Evolutionary conservation across 2,113 vertebrate species (phyloP).

Genomic region (Oreocharis arfaki): DNA sequence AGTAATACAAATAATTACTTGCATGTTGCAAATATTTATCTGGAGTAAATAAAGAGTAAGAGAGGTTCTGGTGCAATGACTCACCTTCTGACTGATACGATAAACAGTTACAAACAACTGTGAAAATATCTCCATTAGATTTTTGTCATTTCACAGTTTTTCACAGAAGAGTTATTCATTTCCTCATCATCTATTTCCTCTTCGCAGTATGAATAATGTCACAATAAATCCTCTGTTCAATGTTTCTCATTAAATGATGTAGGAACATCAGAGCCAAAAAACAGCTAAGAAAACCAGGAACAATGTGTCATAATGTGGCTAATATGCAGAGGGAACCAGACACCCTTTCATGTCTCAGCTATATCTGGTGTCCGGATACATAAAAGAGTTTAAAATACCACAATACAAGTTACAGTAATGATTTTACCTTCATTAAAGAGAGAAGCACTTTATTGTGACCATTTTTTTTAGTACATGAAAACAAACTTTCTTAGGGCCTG

Average conservation of each 20-base stretch:
- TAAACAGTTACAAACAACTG: neutral
- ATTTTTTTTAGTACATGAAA: neutral
- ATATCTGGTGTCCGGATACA: neutral
- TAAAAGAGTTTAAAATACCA: neutral
- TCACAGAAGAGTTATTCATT: neutral
- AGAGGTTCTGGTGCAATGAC: neutral
- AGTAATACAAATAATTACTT: constrained; percentile 28
- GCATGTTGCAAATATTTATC: constrained; percentile 12
- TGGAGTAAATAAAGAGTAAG: neutral
- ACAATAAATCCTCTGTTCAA: neutral
- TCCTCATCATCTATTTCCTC: constrained; percentile 18
- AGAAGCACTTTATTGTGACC: neutral
- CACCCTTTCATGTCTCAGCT: neutral
- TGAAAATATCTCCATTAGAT: neutral
- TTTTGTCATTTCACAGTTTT: neutral
- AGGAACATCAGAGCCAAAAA: neutral
- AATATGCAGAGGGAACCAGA: neutral
- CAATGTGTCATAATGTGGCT: neutral
- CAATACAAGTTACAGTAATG: neutral
- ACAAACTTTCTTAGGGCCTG: neutral
- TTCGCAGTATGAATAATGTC: neutral
- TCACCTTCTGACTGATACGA: neutral
- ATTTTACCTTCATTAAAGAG: neutral
- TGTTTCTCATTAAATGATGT: neutral
- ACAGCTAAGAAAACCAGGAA: neutral